Evolutionary conservation across 2,113 vertebrate species (phyloP), one percentile per base, ranked within the genome.

Genomic region (Probosciger aterrimus): DNA sequence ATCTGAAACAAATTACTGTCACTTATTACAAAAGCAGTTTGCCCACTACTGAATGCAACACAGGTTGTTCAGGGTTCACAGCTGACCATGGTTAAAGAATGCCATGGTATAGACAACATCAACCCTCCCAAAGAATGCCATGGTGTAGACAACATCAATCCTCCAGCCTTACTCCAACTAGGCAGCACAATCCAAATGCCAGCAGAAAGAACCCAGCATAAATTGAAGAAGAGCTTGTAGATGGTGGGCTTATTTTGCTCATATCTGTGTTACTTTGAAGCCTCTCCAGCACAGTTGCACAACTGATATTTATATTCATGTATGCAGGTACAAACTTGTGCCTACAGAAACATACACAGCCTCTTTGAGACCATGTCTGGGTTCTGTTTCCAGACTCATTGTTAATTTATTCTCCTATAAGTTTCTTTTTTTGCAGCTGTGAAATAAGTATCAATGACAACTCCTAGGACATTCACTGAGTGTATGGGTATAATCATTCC

Each of bases 401-500:
- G 9, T 18, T 49, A 59, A 57, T 35, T 69, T 18, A 18, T 44
- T 60, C 16, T 70, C 41, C n/a, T 22, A 31, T 12, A 47, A 53
- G 12, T 3, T 47, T 37, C 18, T 23, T 25, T 44, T 55, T 44
- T 33, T 52, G 17, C 18, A 52, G 6, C 22, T 86, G 16, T 74
- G 50, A 86, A 88, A 81, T 50, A 8, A 50, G 7, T 27, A 17
- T 46, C 17, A 13, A 23, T 70, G 37, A 47, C 22, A 86, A 13
- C 7, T 15, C 39, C n/a, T 27, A 69, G 10, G 22, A 49, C 2
- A 5, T 41, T 44, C 11, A 25, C 9, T 53, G 17, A 14, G 4
- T 30, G 30, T 19, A 50, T 1, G 4, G 9, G 14, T 22, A 43
- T 4, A 35, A 13, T 39, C 0, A 4, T 30, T 79, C 24, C 41